Conservation (phyloP, 2,888 invertebrate genomes). For the Pristionchus japonicus region DNA sequence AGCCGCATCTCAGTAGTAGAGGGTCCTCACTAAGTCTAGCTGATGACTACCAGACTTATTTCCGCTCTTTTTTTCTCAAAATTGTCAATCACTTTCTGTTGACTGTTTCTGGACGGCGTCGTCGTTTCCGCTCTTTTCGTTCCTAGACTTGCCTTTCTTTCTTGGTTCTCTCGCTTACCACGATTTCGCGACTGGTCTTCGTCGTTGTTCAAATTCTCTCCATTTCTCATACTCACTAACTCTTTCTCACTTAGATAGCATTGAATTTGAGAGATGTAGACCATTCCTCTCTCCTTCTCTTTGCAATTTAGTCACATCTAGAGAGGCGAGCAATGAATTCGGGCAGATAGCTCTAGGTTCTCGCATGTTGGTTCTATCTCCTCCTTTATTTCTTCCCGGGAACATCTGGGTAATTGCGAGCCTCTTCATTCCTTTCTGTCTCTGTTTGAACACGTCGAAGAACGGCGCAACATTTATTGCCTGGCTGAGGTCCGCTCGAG, state of each 20-base stretch:
- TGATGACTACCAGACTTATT: neutral
- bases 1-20: too few species aligned
- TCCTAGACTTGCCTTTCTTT: too few species aligned
- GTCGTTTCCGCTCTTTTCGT: neutral
- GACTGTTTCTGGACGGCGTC: neutral
- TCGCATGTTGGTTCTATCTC: neutral
- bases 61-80: neutral
- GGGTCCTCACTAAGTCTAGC: neutral
- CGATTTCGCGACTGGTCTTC: neutral
- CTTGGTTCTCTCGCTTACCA: too few species aligned
- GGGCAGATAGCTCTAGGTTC: neutral
- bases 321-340: neutral
- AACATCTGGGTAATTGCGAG: neutral
- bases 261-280: neutral
- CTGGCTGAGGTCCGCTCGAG: neutral
- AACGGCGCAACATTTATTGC: neutral
- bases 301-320: neutral
- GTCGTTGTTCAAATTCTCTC: neutral
- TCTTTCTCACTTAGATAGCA: neutral
- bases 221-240: neutral
- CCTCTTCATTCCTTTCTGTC: neutral
- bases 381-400: neutral
- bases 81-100: constrained; percentile 9
- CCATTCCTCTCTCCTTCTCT: neutral
- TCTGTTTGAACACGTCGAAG: neutral